Evolutionary conservation across 2,888 invertebrate species (phyloP).

Genomic region (Trichacis sp.): DNA sequence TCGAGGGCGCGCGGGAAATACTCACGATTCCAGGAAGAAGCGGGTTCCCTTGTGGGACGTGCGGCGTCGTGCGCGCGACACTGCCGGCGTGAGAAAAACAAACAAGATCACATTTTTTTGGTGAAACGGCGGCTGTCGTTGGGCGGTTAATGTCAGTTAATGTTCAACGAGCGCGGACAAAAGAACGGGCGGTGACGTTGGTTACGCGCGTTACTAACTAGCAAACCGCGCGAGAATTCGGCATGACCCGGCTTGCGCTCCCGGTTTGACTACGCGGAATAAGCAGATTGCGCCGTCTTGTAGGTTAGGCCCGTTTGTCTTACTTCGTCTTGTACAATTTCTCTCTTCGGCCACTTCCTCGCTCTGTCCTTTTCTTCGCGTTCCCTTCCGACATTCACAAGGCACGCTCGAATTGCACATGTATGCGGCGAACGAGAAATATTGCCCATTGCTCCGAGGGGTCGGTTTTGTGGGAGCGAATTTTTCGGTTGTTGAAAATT

Average conservation of each 20-base stretch:
- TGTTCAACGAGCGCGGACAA: not conserved
- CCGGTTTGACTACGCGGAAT: constrained; percentile 20
- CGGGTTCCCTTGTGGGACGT: no score
- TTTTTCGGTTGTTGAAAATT: no score
- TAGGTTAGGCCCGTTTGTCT: constrained; percentile 31
- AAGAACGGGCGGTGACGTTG: not conserved
- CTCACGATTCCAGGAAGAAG: no score
- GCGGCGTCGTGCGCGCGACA: no score
- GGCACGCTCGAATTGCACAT: no score
- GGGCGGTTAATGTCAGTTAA: not conserved
- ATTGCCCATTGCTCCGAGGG: no score
- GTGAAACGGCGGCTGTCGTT: not conserved
- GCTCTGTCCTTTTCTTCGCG: constrained; percentile 17
- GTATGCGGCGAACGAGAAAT: no score
- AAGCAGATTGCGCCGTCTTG: not conserved
- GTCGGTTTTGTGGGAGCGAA: no score
- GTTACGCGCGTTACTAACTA: constrained; percentile 14
- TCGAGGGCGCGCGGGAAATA: no score
- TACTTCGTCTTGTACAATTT: constrained; percentile 18
- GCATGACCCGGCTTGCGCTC: constrained; percentile 14
- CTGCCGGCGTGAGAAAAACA: not conserved
- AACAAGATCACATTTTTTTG: constrained; percentile 1
- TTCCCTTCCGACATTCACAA: no score
- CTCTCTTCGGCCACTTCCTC: constrained; percentile 11
- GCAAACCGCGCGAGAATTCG: constrained; percentile 28